Percentiles rank a stretch among this genome's conserved stretches.
Evolutionary conservation across 2,113 vertebrate species (phyloP).

Genomic region (Haplochromis vanheusdeni): DNA sequence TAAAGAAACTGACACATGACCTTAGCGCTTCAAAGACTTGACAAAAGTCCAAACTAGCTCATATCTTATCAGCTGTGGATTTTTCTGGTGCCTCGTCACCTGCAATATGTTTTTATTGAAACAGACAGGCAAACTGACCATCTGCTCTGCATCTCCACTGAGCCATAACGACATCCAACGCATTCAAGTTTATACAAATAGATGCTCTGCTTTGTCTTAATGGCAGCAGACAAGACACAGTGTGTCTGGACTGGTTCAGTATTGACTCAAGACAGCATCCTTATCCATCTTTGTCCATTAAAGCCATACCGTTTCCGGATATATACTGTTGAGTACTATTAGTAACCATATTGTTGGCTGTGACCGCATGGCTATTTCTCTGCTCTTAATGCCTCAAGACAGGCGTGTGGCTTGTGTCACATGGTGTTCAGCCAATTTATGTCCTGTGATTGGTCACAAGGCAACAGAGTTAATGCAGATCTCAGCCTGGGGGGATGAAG

Average conservation of each 20-base stretch:
- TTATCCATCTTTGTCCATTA: constrained; percentile 59
- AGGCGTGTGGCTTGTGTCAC: constrained; percentile 46
- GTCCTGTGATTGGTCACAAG: constrained; percentile 14
- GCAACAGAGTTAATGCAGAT: not conserved
- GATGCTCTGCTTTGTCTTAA: not conserved
- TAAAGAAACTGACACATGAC: not conserved
- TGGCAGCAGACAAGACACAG: not conserved
- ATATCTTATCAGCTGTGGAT: not conserved
- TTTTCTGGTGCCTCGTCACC: not conserved
- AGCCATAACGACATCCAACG: constrained; percentile 18
- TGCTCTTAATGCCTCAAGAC: constrained; percentile 43
- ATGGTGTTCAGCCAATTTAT: constrained; percentile 19
- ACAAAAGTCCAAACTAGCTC: not conserved
- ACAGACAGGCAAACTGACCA: constrained; percentile 15
- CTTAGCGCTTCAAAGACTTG: constrained; percentile 7
- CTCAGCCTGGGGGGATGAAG: not conserved
- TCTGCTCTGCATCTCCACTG: not conserved
- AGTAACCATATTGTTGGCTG: constrained; percentile 39
- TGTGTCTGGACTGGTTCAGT: constrained; percentile 18
- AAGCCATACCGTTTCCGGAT: constrained; percentile 31
- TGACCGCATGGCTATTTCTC: constrained; percentile 29
- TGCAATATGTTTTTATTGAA: not conserved
- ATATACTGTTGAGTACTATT: constrained; percentile 19
- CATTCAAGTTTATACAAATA: constrained; percentile 4
- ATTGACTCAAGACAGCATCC: constrained; percentile 17